A percentile compares a stretch with the other conserved stretches of the same genome.
Evolutionary conservation across 2,888 invertebrate species (phyloP).

Genomic region (Cactoblastis cactorum): DNA sequence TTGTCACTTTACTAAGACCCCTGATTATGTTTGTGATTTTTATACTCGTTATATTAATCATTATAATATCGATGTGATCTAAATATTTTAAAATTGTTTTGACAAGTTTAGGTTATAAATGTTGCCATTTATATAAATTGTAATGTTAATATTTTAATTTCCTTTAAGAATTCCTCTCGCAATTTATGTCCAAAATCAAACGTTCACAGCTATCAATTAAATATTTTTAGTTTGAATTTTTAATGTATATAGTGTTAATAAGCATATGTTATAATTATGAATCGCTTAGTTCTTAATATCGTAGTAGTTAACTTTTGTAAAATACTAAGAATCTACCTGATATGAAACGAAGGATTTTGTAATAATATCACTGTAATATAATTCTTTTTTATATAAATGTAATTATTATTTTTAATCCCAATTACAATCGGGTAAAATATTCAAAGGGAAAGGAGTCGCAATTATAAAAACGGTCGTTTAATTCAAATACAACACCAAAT

Average conservation of each 20-base stretch:
- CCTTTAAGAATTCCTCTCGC: background rate
- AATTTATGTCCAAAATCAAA: background rate
- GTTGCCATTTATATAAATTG: conserved; percentile 11
- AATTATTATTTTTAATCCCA: conserved; percentile 15
- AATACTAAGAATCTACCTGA: conserved; percentile 18
- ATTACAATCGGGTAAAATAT: conserved; percentile 22
- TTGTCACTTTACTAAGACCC: too few species aligned
- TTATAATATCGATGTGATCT: background rate
- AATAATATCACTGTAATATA: conserved; percentile 28
- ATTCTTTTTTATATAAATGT: conserved; percentile 17
- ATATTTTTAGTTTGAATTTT: background rate
- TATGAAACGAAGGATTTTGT: conserved; percentile 18
- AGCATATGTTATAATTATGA: background rate
- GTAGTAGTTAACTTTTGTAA: conserved; percentile 22
- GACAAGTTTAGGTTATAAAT: background rate
- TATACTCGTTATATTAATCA: too few species aligned
- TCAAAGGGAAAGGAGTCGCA: conserved; percentile 64
- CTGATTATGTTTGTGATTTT: too few species aligned
- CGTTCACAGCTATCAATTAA: background rate
- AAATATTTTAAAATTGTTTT: background rate
- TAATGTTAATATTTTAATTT: background rate
- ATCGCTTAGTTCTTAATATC: conserved; percentile 12
- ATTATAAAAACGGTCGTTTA: conserved; percentile 75
- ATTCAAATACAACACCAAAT: conserved; percentile 79
- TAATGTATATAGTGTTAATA: conserved; percentile 44